phyloP scores from a whole-genome alignment of 2,888 invertebrate genomes.

The Eilema depressum region DNA sequence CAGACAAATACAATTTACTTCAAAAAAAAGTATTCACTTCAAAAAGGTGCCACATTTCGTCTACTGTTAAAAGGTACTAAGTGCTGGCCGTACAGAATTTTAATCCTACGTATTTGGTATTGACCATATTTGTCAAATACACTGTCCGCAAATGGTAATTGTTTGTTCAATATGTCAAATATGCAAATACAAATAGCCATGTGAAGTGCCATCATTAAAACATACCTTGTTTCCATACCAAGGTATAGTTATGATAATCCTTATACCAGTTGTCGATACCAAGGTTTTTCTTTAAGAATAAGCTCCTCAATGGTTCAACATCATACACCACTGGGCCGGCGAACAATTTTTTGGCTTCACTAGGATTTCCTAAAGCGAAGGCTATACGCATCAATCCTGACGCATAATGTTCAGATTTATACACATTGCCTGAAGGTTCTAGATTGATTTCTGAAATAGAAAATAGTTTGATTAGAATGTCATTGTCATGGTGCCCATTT shows the following conservation, averaged over 20 bases:
- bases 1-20: no score
- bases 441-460: constrained; percentile 88
- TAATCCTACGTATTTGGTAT: no score
- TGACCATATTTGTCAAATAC: no score
- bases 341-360: constrained; percentile 69
- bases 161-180: no score
- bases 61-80: no score
- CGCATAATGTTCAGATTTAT: constrained; percentile 87
- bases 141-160: no score
- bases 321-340: constrained; percentile 76
- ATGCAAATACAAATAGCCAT: no score
- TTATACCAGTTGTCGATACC: constrained; percentile 85
- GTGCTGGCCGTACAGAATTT: no score
- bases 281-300: constrained; percentile 70
- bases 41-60: no score
- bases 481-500: not conserved
- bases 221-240: constrained; percentile 89
- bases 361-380: constrained; percentile 89
- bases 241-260: constrained; percentile 89
- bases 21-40: no score
- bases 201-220: no score
- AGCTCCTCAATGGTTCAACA: constrained; percentile 76
- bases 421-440: constrained; percentile 88
- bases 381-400: constrained; percentile 93
- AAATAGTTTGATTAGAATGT: not conserved